Base-by-base conservation (phyloP, 1,140 invertebrate species). In the Diorhabda elongata region DNA sequence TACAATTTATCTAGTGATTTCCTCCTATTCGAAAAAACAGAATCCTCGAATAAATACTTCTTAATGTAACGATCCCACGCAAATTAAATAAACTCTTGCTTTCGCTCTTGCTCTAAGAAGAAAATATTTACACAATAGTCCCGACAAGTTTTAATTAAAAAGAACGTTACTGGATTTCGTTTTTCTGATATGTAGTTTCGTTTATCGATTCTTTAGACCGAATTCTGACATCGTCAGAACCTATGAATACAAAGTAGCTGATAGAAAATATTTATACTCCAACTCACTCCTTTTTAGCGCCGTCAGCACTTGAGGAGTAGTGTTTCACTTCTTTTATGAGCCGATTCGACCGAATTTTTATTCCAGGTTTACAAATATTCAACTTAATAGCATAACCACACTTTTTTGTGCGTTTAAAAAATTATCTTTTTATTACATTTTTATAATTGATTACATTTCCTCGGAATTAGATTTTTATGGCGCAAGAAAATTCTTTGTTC, bases 191-290 rank as follows among this genome's bases (percentile, higher is more conserved):
- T 75, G 71, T 69, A 69, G 61, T 61, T 8, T 52, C 61, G 60
- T 11, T 67, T 67, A 72, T 69, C 67, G 68, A 72, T 69, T 72
- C 58, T 71, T 63, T 71, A 69, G 67, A 71, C 68, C 70, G 72
- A 78, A 77, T 80, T 80, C 78, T 78, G 78, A 80, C 76, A 77
- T 77, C 71, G 73, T 73, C 71, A 69, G 77, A 78, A 78, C 77
- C 76, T 76, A 80, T 80, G 78, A 80, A 80, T 80, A 80, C 75
- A 79, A 80, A 80, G 77, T 76, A 78, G 78, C 73, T 78, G 78
- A 80, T 80, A 79, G 79, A 26, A 80, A 80, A 80, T 80, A 76
- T 80, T 80, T 79, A 80, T 80, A 74, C 78, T 71, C 68, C 69
- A 70, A 69, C 71, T 57, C 74, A 71, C 67, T 68, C 61, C 57